Evolutionary conservation across 1,140 invertebrate species (phyloP).

Genomic region (Camponotus vicinus): DNA sequence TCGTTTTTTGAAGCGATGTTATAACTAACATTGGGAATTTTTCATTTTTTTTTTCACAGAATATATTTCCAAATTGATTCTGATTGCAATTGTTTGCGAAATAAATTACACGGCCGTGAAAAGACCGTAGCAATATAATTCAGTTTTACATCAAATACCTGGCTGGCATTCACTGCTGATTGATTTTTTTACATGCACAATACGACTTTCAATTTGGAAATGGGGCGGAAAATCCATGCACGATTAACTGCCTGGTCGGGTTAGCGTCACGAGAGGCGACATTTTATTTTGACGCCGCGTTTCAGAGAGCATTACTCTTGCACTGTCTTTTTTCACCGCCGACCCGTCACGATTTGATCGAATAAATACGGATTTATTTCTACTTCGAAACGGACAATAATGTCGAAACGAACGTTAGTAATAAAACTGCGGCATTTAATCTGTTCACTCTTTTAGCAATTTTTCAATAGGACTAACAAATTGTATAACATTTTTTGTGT

Average conservation of each 20-base stretch:
- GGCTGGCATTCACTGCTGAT: slow-evolving; percentile 1
- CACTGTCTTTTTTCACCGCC: slow-evolving; percentile 49
- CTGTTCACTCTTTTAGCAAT: not conserved
- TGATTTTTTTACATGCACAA: slow-evolving; percentile 35
- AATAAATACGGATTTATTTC: slow-evolving; percentile 41
- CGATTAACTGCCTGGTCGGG: slow-evolving; percentile 17
- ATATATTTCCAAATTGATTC: slow-evolving; percentile 21
- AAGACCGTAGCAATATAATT: slow-evolving; percentile 21
- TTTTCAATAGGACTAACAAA: not conserved
- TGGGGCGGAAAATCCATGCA: slow-evolving; percentile 50
- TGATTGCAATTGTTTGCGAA: slow-evolving; percentile 15
- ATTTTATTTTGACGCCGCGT: slow-evolving; percentile 57
- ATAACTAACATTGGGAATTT: not conserved
- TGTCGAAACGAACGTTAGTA: slow-evolving; percentile 20
- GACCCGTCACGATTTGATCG: slow-evolving; percentile 34
- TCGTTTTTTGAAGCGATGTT: not conserved
- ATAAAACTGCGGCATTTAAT: slow-evolving; percentile 20
- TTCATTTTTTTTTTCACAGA: slow-evolving; percentile 18
- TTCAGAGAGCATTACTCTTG: slow-evolving; percentile 32
- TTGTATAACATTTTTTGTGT: not conserved
- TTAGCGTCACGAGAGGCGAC: slow-evolving; percentile 45
- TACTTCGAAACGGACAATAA: slow-evolving; percentile 25
- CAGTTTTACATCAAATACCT: slow-evolving; percentile 19
- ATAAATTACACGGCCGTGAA: not conserved
- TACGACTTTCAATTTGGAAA: slow-evolving; percentile 50